Evolutionary conservation across 2,888 invertebrate genomes (phyloP), one percentile per base, ranked within the genome.

Genomic region (Bugula neritina): DNA sequence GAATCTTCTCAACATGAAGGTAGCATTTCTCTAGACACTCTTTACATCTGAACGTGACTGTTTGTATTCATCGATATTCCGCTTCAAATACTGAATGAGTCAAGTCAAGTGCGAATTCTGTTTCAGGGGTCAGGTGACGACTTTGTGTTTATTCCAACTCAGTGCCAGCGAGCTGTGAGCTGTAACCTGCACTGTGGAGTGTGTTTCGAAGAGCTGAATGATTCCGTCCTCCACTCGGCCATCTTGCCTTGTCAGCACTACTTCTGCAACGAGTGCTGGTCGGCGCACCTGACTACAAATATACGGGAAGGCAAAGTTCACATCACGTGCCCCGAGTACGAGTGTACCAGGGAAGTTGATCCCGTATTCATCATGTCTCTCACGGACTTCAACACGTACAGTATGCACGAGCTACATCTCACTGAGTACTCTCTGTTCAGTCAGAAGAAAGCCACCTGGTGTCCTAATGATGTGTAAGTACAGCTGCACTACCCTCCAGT

Each of bases 231-330:
- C 13, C 63, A 63, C 35, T 71, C 74, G 13, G 71, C 74, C 34
- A 71, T 76, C 63, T 34, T 69, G 34, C 31, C 71, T 13, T 77
- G 77, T 70, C 73, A 73, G 31, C 77, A 77, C 71, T 73, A 75
- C 72, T 77, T 76, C 70, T 77, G 77, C 63, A 72, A 73, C 13
- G 57, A 70, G 35, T 77, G 77, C 72, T 76, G 76, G 77, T 63
- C 72, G 35, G 35, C 29, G 34, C 74, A 76, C 58, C 54, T 75
- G 25, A 25, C 27, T 27, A 63, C 27, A 13, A 27, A 21, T 5
- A 27, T 63, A 13, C 29, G 34, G 10, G 29, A 27, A 13, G 63
- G 63, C 31, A 13, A 25, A 27, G 31, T 63, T 25, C 63, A 63
- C 63, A 63, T 63, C 63, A 63, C 27, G 5, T 63, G 63, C 31